phyloP scores from a whole-genome alignment of 1,140 invertebrate genomes.

The Brachionus sp. region DNA sequence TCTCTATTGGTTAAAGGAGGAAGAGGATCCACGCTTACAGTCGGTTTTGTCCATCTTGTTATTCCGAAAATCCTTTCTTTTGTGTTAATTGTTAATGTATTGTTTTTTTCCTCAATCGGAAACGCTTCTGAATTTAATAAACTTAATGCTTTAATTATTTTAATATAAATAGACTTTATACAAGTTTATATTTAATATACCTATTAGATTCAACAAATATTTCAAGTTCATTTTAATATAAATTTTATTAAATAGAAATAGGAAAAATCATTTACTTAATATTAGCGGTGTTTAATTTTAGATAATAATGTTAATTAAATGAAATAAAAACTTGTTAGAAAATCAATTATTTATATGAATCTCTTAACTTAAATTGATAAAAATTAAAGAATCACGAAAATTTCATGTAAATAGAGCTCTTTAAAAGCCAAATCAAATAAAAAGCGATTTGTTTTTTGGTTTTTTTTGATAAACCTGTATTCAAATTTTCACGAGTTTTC shows the following conservation, averaged over 20 bases:
- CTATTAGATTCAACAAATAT: not conserved
- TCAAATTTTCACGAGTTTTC: too few relatives aligned
- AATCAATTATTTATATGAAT: not conserved
- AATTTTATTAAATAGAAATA: not conserved
- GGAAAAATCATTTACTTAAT: not conserved
- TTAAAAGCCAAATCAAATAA: not conserved
- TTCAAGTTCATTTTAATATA: not conserved
- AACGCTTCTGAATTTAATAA: not conserved
- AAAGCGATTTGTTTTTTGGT: not conserved
- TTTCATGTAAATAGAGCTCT: not conserved
- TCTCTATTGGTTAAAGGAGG: not conserved
- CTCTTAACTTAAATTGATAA: not conserved
- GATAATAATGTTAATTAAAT: not conserved
- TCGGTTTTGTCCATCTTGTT: not conserved
- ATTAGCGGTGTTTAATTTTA: not conserved
- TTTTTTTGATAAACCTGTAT: not conserved
- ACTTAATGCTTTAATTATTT: not conserved
- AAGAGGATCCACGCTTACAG: not conserved
- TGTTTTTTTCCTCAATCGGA: not conserved
- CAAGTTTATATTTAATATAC: not conserved
- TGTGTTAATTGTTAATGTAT: not conserved
- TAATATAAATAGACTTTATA: not conserved
- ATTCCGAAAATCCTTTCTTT: not conserved
- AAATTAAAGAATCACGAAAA: not conserved
- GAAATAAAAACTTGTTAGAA: not conserved